These are phyloP conservation scores for Cebus imitator DNA, from an alignment of 2,113 vertebrate genomes.

Conservation along the genomic window DNA sequence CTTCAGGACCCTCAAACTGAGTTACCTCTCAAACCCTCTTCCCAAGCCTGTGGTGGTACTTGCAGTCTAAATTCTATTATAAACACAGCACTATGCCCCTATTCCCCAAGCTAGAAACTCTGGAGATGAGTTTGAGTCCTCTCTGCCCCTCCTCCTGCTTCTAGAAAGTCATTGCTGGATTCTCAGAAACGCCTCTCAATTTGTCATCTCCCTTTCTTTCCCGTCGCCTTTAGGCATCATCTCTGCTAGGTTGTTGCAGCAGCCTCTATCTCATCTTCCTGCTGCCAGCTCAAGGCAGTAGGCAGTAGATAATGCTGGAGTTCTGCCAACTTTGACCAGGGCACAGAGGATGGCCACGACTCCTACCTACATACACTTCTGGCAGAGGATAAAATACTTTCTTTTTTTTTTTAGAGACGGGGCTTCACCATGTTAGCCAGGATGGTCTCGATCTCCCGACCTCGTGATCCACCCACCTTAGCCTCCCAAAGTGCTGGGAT, in stretches of 20 bases:
- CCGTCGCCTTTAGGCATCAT: neutral
- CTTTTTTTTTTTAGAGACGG: too few relatives aligned
- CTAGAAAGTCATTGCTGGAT: neutral
- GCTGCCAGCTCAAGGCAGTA: neutral
- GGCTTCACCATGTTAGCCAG: too few relatives aligned
- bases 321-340: rapidly evolving
- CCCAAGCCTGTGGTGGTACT: neutral
- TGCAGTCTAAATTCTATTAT: neutral
- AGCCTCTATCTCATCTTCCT: neutral
- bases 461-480: too few relatives aligned
- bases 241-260: neutral
- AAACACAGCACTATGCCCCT: neutral
- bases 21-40: neutral
- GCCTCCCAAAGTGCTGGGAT: too few relatives aligned
- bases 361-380: neutral
- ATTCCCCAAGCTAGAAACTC: neutral
- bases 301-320: conserved; percentile 5
- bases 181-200: conserved; percentile 26
- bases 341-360: rapidly evolving
- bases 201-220: neutral
- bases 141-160: neutral
- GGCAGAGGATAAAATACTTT: neutral
- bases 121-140: neutral
- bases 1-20: neutral
- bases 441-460: too few relatives aligned